Evolutionary conservation across 2,888 invertebrate genomes (phyloP).

Genomic region (Drosophila nigricruria): DNA sequence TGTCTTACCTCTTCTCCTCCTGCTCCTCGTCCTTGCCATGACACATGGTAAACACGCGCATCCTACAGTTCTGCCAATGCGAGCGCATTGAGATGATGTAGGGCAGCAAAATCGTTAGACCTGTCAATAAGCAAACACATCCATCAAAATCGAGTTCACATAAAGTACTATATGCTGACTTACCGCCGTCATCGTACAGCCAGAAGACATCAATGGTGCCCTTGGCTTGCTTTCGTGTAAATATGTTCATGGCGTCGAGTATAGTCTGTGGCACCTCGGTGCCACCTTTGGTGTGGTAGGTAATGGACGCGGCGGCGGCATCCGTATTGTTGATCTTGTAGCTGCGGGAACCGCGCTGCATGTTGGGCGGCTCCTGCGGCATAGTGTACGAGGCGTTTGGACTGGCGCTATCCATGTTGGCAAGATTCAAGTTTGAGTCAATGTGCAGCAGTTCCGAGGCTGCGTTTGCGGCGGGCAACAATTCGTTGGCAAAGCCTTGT

Average conservation of each 20-base stretch:
- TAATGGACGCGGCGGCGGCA: constrained; percentile 80
- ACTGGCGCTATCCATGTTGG: constrained; percentile 85
- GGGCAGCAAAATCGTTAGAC: constrained; percentile 92
- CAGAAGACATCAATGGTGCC: constrained; percentile 98
- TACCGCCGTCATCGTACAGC: constrained; percentile 96
- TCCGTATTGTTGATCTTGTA: constrained; percentile 77
- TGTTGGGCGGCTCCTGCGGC: constrained; percentile 82
- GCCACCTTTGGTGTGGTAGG: constrained; percentile 87
- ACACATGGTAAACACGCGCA: constrained; percentile 93
- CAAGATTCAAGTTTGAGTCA: constrained; percentile 90
- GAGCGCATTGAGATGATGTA: constrained; percentile 93
- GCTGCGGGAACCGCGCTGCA: constrained; percentile 69
- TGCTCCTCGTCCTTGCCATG: constrained; percentile 92
- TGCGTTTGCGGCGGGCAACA: constrained; percentile 78
- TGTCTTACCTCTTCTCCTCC: constrained; percentile 92
- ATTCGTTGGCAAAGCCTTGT: constrained; percentile 79
- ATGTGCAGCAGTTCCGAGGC: constrained; percentile 87
- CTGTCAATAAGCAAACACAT: constrained; percentile 43
- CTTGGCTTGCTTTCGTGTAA: constrained; percentile 91
- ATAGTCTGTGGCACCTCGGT: constrained; percentile 88
- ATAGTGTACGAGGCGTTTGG: constrained; percentile 75
- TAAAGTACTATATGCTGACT: constrained; percentile 12
- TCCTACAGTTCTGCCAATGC: constrained; percentile 91
- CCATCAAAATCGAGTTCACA: not conserved
- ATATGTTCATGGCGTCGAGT: constrained; percentile 90